Percentiles rank a stretch among this genome's conserved stretches.
These are phyloP conservation scores for Mimachlamys varia DNA, from an alignment of 2,888 invertebrate species.

Conservation along the genomic window DNA sequence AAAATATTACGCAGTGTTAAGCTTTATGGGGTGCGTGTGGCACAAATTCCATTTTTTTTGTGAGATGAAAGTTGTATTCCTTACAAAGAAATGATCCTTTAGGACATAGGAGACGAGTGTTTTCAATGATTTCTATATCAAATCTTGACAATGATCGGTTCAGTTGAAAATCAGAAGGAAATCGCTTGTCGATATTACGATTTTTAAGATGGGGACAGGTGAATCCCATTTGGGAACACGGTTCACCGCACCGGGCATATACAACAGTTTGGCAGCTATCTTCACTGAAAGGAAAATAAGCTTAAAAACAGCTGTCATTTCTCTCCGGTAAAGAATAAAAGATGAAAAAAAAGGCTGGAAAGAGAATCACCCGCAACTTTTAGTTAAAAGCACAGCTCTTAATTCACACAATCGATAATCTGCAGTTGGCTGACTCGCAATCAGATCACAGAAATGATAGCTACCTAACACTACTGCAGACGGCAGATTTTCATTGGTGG, in stretches of 20 bases:
- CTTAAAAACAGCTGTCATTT: conserved; percentile 33
- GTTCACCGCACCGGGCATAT: conserved; percentile 29
- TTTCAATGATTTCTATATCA: neutral
- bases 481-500: neutral
- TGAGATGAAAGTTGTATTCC: neutral
- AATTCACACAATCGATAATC: conserved; percentile 13
- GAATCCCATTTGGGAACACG: neutral
- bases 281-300: neutral
- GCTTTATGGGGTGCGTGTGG: neutral
- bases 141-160: neutral
- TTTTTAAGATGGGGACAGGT: conserved; percentile 6
- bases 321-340: neutral
- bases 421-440: conserved; percentile 20
- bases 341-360: conserved; percentile 25
- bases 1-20: neutral
- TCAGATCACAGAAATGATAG: neutral
- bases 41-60: neutral
- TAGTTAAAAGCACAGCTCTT: conserved; percentile 34
- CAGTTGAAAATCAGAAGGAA: neutral
- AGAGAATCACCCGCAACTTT: conserved; percentile 27
- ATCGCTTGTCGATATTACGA: conserved; percentile 14
- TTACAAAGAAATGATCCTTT: neutral
- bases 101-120: neutral
- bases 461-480: neutral
- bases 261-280: conserved; percentile 14